Evolutionary conservation across 2,888 invertebrate species (phyloP).

Genomic region (Dyspetes luteomarginatus): DNA sequence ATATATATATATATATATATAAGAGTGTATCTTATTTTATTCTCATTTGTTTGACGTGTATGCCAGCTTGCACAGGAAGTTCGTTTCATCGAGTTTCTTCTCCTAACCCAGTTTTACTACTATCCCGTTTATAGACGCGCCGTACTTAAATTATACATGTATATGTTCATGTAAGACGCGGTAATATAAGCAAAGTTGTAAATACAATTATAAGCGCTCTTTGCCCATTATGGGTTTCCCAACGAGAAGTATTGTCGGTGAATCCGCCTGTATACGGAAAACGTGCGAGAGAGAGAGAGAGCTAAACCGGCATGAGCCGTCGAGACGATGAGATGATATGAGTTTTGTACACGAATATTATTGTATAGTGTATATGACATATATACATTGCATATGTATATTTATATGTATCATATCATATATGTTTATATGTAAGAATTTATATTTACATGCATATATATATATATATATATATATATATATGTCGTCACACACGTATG

Average conservation of each 20-base stretch:
- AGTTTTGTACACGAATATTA: conserved; percentile 8
- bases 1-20: no score
- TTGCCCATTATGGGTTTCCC: conserved; percentile 14
- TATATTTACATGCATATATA: background rate
- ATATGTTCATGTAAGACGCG: background rate
- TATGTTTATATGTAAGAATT: no score
- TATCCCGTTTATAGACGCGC: background rate
- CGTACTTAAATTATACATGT: background rate
- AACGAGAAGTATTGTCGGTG: conserved; percentile 12
- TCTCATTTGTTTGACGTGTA: conserved; percentile 14
- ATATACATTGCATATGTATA: no score
- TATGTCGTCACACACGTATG: background rate
- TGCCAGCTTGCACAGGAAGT: conserved; percentile 12
- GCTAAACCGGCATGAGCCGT: background rate
- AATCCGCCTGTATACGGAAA: conserved; percentile 26
- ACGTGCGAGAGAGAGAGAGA: background rate
- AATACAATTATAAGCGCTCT: conserved; percentile 9
- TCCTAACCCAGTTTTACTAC: conserved; percentile 43
- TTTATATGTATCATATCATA: no score
- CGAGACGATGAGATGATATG: background rate
- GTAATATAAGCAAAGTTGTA: conserved; percentile 13
- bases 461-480: background rate
- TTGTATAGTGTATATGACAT: no score
- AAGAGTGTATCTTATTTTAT: conserved; percentile 3
- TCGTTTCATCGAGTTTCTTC: conserved; percentile 23